Percentiles rank a stretch among this genome's conserved stretches.
Evolutionary conservation across 2,797 vertebrate species (phyloP).

Genomic region (Cyclopterus lumpus): DNA sequence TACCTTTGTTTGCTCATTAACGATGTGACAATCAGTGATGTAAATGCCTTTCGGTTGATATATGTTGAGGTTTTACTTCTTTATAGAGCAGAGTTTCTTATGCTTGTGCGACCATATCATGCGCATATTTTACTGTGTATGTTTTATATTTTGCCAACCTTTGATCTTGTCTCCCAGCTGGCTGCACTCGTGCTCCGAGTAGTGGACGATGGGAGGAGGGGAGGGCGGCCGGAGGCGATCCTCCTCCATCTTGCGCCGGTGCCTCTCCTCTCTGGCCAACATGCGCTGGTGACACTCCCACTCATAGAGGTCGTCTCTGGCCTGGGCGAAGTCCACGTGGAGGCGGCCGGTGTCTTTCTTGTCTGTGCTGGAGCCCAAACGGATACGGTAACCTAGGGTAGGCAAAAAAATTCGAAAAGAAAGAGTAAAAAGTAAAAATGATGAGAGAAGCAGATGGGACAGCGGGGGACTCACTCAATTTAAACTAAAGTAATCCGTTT

Average conservation of each 20-base stretch:
- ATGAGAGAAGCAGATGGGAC: constrained; percentile 5
- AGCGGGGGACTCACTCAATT: constrained; percentile 5
- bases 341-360: constrained; percentile 95
- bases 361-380: constrained; percentile 95
- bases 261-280: constrained; percentile 93
- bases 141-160: constrained; percentile 77
- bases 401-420: neutral
- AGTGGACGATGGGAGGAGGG: constrained; percentile 93
- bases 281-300: constrained; percentile 97
- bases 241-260: constrained; percentile 91
- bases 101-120: neutral
- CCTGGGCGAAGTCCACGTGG: constrained; percentile 96
- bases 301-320: constrained; percentile 94
- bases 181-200: constrained; percentile 94
- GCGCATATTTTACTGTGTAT: neutral
- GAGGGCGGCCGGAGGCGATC: constrained; percentile 91
- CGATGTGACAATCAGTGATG: neutral
- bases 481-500: constrained; percentile 20
- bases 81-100: neutral
- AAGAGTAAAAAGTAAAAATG: neutral
- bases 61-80: neutral
- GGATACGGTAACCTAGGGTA: constrained; percentile 90
- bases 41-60: neutral
- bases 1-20: neutral
- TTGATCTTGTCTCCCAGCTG: constrained; percentile 93